A percentile compares a stretch with the other conserved stretches of the same genome.
Conservation (phyloP, 1,140 invertebrate genomes). For the Drosophila pectinifera region DNA sequence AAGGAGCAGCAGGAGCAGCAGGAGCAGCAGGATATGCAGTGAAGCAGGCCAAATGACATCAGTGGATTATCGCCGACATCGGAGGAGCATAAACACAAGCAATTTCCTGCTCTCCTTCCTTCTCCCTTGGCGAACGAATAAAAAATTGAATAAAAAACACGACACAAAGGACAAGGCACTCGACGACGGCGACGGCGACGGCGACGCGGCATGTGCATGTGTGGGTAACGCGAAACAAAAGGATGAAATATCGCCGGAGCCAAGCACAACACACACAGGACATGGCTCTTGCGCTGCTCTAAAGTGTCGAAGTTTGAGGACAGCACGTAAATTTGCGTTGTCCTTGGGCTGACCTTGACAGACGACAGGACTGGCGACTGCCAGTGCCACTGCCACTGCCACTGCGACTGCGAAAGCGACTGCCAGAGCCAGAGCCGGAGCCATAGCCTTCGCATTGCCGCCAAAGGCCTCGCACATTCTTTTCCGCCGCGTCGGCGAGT, state of each 20-base stretch:
- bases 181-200: background rate
- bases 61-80: constrained; percentile 80
- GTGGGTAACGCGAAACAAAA: constrained; percentile 66
- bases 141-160: constrained; percentile 73
- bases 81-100: constrained; percentile 69
- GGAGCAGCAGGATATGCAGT: constrained; percentile 46
- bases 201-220: constrained; percentile 27
- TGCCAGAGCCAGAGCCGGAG: constrained; percentile 5
- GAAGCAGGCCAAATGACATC: constrained; percentile 79
- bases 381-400: constrained; percentile 15
- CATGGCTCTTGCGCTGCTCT: constrained; percentile 24
- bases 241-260: constrained; percentile 71
- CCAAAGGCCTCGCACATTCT: constrained; percentile 53
- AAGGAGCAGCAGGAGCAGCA: background rate
- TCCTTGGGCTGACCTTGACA: constrained; percentile 76
- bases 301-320: constrained; percentile 68
- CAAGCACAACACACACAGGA: constrained; percentile 12
- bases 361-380: constrained; percentile 35
- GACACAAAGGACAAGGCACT: constrained; percentile 33
- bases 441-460: constrained; percentile 49
- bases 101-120: constrained; percentile 53
- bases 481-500: constrained; percentile 26
- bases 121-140: constrained; percentile 57
- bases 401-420: constrained; percentile 20
- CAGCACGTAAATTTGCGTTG: constrained; percentile 76